phyloP scores from a whole-genome alignment of 2,888 invertebrate genomes.

The Andrena haemorrhoa region DNA sequence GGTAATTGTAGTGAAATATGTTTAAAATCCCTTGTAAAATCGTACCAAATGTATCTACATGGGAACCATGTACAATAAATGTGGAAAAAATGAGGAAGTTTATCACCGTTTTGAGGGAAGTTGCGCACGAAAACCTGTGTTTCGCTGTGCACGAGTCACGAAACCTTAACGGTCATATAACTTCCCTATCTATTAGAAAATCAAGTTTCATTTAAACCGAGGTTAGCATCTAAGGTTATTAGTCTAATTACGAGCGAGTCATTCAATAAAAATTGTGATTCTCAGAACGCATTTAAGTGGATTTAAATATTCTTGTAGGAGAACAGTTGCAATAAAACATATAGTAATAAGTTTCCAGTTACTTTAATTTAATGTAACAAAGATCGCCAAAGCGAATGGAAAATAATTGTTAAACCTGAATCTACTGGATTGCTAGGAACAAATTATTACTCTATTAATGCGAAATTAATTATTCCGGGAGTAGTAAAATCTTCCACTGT shows the following conservation, averaged over 20 bases:
- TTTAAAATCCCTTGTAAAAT: background rate
- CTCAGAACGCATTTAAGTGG: background rate
- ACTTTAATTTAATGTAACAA: too few species aligned
- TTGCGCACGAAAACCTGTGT: conserved; percentile 42
- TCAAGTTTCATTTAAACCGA: conserved; percentile 22
- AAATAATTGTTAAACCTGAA: too few species aligned
- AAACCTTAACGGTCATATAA: conserved; percentile 53
- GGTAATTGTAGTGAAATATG: background rate
- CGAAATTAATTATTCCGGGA: too few species aligned
- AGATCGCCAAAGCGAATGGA: too few species aligned
- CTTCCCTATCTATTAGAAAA: conserved; percentile 39
- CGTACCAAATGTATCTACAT: background rate
- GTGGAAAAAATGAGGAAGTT: conserved; percentile 30
- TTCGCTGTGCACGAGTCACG: conserved; percentile 46
- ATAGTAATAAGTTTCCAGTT: background rate
- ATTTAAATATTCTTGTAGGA: background rate
- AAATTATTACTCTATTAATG: too few species aligned
- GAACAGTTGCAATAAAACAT: background rate
- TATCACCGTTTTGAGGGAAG: conserved; percentile 14
- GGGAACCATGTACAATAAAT: background rate
- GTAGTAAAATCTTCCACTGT: too few species aligned
- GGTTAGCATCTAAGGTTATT: conserved; percentile 26
- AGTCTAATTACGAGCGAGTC: conserved; percentile 20
- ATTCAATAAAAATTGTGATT: background rate
- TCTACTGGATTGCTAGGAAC: too few species aligned